Percentiles rank a stretch among this genome's conserved stretches.
Evolutionary conservation across 1,140 invertebrate species (phyloP).

Genomic region (Drosophila melanogaster): DNA sequence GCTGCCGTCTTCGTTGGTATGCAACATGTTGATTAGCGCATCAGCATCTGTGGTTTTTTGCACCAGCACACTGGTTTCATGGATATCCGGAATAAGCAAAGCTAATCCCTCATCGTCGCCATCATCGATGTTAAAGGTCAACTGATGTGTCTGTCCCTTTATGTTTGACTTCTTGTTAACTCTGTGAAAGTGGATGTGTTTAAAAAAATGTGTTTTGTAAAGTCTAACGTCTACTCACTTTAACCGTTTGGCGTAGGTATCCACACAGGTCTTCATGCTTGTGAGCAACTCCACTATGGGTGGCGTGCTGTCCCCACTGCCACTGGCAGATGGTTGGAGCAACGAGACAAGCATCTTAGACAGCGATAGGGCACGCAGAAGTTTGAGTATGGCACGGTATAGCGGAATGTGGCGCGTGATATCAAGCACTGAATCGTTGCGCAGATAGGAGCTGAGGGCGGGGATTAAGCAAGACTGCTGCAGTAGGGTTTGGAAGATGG

Average conservation of each 20-base stretch:
- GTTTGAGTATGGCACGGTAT: conserved; percentile 92
- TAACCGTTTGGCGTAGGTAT: conserved; percentile 94
- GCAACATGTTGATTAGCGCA: conserved; percentile 75
- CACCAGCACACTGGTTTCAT: conserved; percentile 92
- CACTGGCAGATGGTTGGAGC: conserved; percentile 86
- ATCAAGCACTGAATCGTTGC: conserved; percentile 97
- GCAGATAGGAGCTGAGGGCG: conserved; percentile 94
- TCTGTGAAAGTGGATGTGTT: conserved; percentile 35
- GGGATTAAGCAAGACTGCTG: conserved; percentile 93
- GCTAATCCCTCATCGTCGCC: conserved; percentile 93
- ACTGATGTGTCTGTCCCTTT: conserved; percentile 83
- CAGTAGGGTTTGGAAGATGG: conserved; percentile 90
- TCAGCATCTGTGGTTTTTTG: conserved; percentile 88
- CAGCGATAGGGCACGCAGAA: conserved; percentile 92
- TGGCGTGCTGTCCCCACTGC: conserved; percentile 73
- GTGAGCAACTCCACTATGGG: conserved; percentile 90
- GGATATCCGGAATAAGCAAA: conserved; percentile 94
- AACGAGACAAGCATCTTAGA: conserved; percentile 89
- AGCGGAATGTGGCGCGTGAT: conserved; percentile 97
- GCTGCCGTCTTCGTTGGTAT: conserved; percentile 71
- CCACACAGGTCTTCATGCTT: conserved; percentile 95
- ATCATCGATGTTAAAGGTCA: conserved; percentile 83
- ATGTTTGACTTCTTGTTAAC: conserved; percentile 85
- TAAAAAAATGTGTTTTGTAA: not conserved
- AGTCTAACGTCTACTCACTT: conserved; percentile 86